phyloP scores from a whole-genome alignment of 92 coral and sea anemone species.

The Palythoa heliodiscus region DNA sequence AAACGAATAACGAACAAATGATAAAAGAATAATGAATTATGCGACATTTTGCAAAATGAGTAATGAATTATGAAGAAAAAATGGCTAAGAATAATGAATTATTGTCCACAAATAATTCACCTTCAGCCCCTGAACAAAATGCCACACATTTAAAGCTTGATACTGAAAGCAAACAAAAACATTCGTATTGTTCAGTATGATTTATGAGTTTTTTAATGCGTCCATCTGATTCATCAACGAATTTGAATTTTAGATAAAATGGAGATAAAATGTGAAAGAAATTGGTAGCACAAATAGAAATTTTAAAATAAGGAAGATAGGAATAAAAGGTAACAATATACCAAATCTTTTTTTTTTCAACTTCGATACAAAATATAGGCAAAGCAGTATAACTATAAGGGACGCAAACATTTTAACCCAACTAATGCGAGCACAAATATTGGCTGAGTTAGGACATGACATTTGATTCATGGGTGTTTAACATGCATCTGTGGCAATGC shows the following conservation, averaged over 20 bases:
- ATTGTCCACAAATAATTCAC: too few species aligned
- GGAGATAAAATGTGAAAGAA: neutral
- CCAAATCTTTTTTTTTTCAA: neutral
- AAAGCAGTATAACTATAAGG: neutral
- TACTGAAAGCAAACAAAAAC: too few species aligned
- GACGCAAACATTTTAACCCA: neutral
- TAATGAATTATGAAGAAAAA: too few species aligned
- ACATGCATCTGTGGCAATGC: slow-evolving; percentile 25
- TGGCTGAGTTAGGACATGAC: neutral
- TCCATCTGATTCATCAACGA: neutral
- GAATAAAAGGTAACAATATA: neutral
- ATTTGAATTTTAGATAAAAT: neutral
- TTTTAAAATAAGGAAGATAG: neutral
- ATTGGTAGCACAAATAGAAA: neutral
- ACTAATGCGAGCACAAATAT: neutral
- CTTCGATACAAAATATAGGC: neutral
- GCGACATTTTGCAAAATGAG: too few species aligned
- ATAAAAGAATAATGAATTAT: too few species aligned
- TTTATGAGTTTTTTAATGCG: too few species aligned
- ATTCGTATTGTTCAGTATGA: too few species aligned
- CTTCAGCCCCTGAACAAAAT: too few species aligned
- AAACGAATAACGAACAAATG: too few species aligned
- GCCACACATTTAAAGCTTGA: too few species aligned
- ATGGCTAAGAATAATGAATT: too few species aligned
- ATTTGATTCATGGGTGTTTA: neutral